phyloP scores from a whole-genome alignment of 2,888 invertebrate species.

The Thereva nobilitata region DNA sequence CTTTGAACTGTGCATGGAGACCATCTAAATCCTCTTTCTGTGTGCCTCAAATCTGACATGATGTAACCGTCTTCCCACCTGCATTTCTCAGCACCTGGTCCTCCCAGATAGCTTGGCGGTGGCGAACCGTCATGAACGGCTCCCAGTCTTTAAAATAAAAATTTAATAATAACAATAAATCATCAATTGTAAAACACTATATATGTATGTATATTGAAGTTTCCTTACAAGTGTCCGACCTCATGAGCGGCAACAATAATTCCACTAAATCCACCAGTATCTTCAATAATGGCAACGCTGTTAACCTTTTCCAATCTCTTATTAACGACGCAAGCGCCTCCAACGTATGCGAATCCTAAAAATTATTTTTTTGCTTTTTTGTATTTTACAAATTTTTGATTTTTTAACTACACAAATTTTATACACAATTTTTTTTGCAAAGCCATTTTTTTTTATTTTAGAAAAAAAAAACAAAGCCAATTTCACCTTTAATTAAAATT shows the following conservation, averaged over 20 bases:
- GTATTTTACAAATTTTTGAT: constrained; percentile 2
- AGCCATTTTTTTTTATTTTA: not conserved
- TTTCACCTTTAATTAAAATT: not conserved
- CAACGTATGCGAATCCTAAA: constrained; percentile 92
- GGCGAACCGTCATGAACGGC: constrained; percentile 97
- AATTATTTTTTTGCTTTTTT: constrained; percentile 34
- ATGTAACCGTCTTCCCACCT: constrained; percentile 96
- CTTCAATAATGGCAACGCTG: constrained; percentile 94
- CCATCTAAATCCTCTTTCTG: constrained; percentile 94
- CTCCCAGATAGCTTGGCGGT: constrained; percentile 90
- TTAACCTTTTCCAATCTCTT: constrained; percentile 94
- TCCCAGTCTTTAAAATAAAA: constrained; percentile 68
- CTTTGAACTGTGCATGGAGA: constrained; percentile 90
- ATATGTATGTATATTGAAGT: not conserved
- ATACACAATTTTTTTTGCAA: no score
- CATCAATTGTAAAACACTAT: not conserved
- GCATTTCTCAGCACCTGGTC: constrained; percentile 92
- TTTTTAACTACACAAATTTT: no score
- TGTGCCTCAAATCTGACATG: constrained; percentile 92
- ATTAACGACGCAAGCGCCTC: constrained; percentile 94
- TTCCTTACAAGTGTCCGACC: constrained; percentile 93
- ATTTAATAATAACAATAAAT: constrained; percentile 24
- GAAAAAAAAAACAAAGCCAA: constrained; percentile 4
- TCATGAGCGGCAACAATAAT: constrained; percentile 96
- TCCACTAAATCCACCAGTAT: constrained; percentile 94